Percentiles rank a stretch among this genome's conserved stretches.
phyloP scores from a whole-genome alignment of 2,113 vertebrate genomes.

The Lutjanus erythropterus region DNA sequence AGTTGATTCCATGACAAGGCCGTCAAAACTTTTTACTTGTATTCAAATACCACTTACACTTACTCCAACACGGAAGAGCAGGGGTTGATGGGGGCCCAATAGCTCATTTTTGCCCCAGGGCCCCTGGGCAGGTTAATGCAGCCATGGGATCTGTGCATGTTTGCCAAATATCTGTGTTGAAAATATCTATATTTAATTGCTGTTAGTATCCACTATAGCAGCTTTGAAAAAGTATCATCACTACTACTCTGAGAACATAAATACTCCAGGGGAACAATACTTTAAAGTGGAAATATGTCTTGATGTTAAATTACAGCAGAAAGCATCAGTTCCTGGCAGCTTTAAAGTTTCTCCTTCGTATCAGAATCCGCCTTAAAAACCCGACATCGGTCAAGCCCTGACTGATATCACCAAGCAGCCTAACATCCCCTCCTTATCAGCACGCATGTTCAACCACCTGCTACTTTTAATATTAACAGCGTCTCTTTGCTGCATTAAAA shows the following conservation, averaged over 20 bases:
- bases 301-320: not conserved
- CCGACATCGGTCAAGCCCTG: not conserved
- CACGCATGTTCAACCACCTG: conserved; percentile 48
- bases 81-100: not conserved
- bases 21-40: too few species aligned
- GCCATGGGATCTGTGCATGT: not conserved
- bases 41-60: too few species aligned
- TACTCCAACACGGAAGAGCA: not conserved
- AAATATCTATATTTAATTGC: not conserved
- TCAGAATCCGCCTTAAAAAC: conserved; percentile 19
- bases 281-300: not conserved
- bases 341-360: not conserved
- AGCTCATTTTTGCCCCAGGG: not conserved
- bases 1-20: too few species aligned
- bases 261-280: not conserved
- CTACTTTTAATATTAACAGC: conserved; percentile 53
- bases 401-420: conserved; percentile 26
- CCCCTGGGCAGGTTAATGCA: not conserved
- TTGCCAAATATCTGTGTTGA: not conserved
- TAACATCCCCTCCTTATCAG: conserved; percentile 31
- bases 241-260: not conserved
- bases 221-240: not conserved
- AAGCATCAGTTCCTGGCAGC: not conserved
- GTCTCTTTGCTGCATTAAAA: conserved; percentile 58
- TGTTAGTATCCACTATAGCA: not conserved